phyloP scores from a whole-genome alignment of 2,888 invertebrate genomes.

The Rhagonycha lutea region DNA sequence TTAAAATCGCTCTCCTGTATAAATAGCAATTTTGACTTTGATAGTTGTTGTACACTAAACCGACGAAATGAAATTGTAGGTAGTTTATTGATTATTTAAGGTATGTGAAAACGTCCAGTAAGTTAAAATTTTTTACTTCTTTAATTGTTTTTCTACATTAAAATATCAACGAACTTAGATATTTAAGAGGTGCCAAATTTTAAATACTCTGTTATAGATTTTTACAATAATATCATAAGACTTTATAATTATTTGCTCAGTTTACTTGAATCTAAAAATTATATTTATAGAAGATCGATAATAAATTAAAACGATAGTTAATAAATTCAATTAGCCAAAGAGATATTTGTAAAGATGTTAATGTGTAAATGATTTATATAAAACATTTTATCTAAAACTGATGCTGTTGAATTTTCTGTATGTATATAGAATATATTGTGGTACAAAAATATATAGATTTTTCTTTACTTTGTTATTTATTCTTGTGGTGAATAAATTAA shows the following conservation, averaged over 20 bases:
- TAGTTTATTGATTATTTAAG: background rate
- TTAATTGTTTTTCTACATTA: background rate
- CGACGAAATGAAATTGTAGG: background rate
- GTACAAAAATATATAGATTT: constrained; percentile 24
- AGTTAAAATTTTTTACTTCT: background rate
- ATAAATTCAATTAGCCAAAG: constrained; percentile 28
- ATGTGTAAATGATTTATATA: constrained; percentile 19
- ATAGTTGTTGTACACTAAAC: too few species aligned
- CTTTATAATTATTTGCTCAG: background rate
- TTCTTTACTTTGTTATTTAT: background rate
- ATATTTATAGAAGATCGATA: background rate
- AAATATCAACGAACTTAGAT: background rate
- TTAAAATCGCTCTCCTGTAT: too few species aligned
- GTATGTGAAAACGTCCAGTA: background rate
- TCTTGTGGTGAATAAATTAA: background rate
- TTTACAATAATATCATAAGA: background rate
- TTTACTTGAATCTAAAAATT: background rate
- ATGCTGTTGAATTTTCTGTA: constrained; percentile 26
- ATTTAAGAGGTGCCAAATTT: constrained; percentile 12
- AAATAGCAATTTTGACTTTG: too few species aligned
- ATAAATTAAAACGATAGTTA: constrained; percentile 2
- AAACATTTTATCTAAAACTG: constrained; percentile 17
- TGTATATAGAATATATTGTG: constrained; percentile 22
- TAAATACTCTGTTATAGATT: constrained; percentile 11
- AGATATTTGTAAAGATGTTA: constrained; percentile 25